Base-by-base conservation (phyloP, 2,797 vertebrate species). In the Cichlasoma orientale region DNA sequence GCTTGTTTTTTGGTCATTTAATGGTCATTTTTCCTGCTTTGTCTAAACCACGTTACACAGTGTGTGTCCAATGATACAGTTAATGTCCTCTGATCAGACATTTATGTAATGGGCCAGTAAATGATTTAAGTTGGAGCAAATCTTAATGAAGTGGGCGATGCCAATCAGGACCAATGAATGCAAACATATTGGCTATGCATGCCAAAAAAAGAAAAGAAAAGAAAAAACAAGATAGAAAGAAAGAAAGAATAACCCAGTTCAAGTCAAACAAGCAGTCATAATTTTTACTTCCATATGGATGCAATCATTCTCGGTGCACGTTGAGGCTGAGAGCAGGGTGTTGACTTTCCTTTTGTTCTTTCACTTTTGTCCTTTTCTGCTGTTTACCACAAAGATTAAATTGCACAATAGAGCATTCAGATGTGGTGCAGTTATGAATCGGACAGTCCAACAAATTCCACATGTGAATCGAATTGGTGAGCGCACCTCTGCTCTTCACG, bases 121-220 rank as follows among this genome's bases (percentile, higher is more conserved):
- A 11, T 3, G 3, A 44, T 36, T 68, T 21, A 27, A 31, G 38
- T 83, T 33, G 41, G 27, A 47, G 12, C 18, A 21, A 44, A 73
- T 33, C 66, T 52, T 33, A 33, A 33, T 9, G 31, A 33, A 33
- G 31, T 33, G 25, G 58, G 95, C 92, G 84, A 91, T 90, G 91
- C 82, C 88, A 88, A 92, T 93, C 86, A 88, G 77, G 75, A 90
- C 86, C 87, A 66, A 47, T 19, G 92, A 50, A 50, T 25, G 25
- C 23, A 68, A 50, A n/a, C 63, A n/a, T 0, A n/a, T n/a, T 50
- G 63, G 1, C 41, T 25, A n/a, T 3, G 41, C 29, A n/a, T 29
- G 11, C 18, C 41, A 18, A 50, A 50, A 53, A 12, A 50, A 14
- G 4, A 47, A 47, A 36, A 3, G 12, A 13, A 41, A 33, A 54